Conservation (phyloP, 2,888 invertebrate genomes). For the Ectemnius lituratus region DNA sequence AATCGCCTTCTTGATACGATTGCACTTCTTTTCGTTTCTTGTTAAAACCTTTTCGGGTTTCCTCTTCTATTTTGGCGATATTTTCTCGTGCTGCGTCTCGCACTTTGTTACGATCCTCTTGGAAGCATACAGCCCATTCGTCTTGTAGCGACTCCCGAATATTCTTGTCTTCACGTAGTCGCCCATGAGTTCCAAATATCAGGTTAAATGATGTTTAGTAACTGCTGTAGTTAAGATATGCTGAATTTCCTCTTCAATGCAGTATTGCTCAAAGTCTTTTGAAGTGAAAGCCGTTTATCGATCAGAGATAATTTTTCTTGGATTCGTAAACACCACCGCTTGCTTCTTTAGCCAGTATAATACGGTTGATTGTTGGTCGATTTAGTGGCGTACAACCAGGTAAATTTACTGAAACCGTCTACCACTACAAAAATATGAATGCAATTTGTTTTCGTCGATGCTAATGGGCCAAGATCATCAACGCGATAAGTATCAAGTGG, state of each 20-base stretch:
- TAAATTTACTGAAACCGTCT: conserved; percentile 68
- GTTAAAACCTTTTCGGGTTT: no score
- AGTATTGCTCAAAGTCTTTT: not conserved
- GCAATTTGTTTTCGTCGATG: not conserved
- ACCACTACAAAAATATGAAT: conserved; percentile 63
- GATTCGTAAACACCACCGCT: conserved; percentile 2
- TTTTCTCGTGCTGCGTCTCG: no score
- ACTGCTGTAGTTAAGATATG: not conserved
- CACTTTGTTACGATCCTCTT: no score
- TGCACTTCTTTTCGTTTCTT: no score
- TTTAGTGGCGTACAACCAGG: conserved; percentile 67
- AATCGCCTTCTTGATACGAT: no score
- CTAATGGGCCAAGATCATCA: conserved; percentile 70
- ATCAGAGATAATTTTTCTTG: conserved; percentile 6
- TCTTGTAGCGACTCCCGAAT: no score
- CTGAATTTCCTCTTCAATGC: conserved; percentile 8
- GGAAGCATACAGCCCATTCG: no score
- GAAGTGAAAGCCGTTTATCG: conserved; percentile 3
- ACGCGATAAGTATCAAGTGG: conserved; percentile 67
- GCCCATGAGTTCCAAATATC: no score
- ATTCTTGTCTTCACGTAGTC: no score
- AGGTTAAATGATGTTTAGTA: no score
- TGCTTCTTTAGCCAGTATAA: conserved; percentile 32
- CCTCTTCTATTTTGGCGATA: no score
- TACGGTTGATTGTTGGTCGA: conserved; percentile 57